Base-by-base conservation (phyloP, 1,140 invertebrate species). In the Leucophenga varia region DNA sequence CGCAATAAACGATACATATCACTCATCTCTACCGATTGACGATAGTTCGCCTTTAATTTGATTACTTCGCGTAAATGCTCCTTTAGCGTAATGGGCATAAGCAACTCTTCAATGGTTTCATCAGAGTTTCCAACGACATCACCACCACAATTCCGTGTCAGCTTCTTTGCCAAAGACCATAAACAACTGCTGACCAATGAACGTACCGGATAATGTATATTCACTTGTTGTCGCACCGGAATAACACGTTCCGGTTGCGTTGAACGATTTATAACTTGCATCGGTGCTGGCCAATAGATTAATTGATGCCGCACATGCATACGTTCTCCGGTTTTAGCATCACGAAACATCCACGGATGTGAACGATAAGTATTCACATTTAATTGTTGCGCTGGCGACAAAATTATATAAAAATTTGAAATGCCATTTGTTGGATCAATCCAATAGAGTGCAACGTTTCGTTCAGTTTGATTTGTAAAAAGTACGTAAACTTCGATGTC, bases 301-400 rank as follows among this genome's bases (percentile, higher is more conserved):
- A 61, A 61, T 17, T 75, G 56, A 7, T 73, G 69, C 1, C 75
- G 57, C 8, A 79, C 69, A 47, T 72, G 65, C 64, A 80, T 71
- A 14, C 73, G 57, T 49, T 87, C 84, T 30, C 80, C 80, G 1
- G 84, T 85, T 17, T 80, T 60, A 22, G 77, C 58, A 61, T 88
- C 84, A 21, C 82, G 63, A 55, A 87, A 87, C 19, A 88, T 80
- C 87, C 87, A 90, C 5, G 84, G 84, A 77, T 90, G 88, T 2
- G 80, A 81, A 14, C 80, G 84, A 70, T 79, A 90, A 0, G 88
- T 89, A 55, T 87, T 84, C 3, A 86, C 79, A 52, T 85, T 81
- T 10, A 81, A 61, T 57, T 72, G 78, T 10, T 80, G 60, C 3
- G 63, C 71, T n/a, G 79, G 73, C 10, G 68, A 55, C 5, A 88